Conservation (phyloP, 1,140 invertebrate genomes). For the Macrobrachium rosenbergii region DNA sequence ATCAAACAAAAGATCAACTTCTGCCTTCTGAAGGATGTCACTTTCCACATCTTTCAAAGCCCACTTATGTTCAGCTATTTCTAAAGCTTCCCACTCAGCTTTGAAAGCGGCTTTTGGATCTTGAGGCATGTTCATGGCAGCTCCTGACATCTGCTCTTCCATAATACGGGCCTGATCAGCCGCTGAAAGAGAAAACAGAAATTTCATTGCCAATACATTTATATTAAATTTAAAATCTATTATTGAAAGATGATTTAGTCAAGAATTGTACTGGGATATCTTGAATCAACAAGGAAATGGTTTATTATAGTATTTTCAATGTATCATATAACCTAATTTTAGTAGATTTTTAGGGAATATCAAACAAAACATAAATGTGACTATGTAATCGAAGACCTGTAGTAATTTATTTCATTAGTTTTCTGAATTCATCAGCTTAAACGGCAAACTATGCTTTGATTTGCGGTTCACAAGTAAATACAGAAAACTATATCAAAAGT, state of each 20-base stretch:
- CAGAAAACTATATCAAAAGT: too few relatives aligned
- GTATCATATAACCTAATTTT: too few relatives aligned
- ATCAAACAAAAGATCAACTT: constrained; percentile 38
- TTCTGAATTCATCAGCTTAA: too few relatives aligned
- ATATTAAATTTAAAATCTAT: background rate
- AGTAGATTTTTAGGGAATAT: too few relatives aligned
- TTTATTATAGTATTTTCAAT: too few relatives aligned
- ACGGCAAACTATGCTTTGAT: too few relatives aligned
- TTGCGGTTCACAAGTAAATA: too few relatives aligned
- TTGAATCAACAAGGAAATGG: too few relatives aligned
- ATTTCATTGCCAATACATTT: constrained; percentile 1
- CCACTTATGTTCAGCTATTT: constrained; percentile 95
- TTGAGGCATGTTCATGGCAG: constrained; percentile 95
- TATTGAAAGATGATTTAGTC: background rate
- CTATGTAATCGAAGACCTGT: too few relatives aligned
- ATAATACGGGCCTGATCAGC: constrained; percentile 96
- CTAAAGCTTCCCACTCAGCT: constrained; percentile 98
- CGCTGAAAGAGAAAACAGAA: constrained; percentile 72
- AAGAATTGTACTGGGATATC: too few relatives aligned
- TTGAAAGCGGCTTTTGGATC: constrained; percentile 99
- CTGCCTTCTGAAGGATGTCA: constrained; percentile 57
- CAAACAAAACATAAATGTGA: too few relatives aligned
- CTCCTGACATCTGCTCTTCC: constrained; percentile 98
- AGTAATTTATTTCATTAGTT: too few relatives aligned
- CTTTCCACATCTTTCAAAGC: constrained; percentile 74